Evolutionary conservation across 2,797 vertebrate genomes (phyloP).

Genomic region (Bryconaethiops microstoma): DNA sequence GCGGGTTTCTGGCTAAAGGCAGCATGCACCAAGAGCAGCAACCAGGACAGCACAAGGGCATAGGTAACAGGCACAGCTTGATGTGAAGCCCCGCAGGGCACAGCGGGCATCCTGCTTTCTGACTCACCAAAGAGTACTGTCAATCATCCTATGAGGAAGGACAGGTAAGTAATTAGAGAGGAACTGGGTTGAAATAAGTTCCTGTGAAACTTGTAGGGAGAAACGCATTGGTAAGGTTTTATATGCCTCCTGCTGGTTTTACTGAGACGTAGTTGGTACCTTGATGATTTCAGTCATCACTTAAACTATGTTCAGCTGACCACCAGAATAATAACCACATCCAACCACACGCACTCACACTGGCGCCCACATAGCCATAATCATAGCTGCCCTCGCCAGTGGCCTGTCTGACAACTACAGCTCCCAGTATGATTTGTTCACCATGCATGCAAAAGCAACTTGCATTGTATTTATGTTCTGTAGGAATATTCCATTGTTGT

Average conservation of each 20-base stretch:
- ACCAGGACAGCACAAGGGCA: constrained; percentile 71
- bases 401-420: constrained; percentile 46
- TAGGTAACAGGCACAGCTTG: constrained; percentile 63
- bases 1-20: constrained; percentile 79
- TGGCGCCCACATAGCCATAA: constrained; percentile 66
- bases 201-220: background rate
- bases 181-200: constrained; percentile 5
- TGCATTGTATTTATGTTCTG: constrained; percentile 13
- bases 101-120: constrained; percentile 75
- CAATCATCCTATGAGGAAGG: constrained; percentile 71
- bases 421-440: constrained; percentile 15
- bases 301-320: constrained; percentile 45
- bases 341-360: constrained; percentile 52
- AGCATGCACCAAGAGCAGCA: constrained; percentile 70
- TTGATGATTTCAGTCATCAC: constrained; percentile 49
- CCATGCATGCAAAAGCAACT: constrained; percentile 10
- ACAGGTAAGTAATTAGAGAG: constrained; percentile 29
- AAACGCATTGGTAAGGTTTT: constrained; percentile 17
- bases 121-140: constrained; percentile 59
- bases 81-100: constrained; percentile 69
- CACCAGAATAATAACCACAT: constrained; percentile 54
- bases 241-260: constrained; percentile 25
- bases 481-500: background rate
- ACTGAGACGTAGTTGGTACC: constrained; percentile 43
- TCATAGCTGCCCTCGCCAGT: constrained; percentile 65